These are phyloP conservation scores for Pelodytes ibericus DNA, from an alignment of 2,797 vertebrate genomes.

Conservation along the genomic window DNA sequence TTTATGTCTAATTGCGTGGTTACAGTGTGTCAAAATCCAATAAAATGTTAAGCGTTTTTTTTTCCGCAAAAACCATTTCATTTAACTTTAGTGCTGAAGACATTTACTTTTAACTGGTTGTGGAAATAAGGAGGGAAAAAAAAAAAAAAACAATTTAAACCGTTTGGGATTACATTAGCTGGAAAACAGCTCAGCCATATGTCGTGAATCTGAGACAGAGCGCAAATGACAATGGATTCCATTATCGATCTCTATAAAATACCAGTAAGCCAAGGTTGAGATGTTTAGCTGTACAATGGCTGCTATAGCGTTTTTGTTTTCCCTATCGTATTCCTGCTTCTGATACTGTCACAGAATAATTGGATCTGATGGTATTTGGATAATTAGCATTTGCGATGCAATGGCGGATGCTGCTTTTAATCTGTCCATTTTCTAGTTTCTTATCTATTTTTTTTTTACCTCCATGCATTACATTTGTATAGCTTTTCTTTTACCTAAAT, in stretches of 20 bases:
- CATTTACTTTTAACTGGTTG: neutral
- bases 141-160: neutral
- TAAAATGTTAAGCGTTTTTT: neutral
- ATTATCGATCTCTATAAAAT: slow-evolving; percentile 13
- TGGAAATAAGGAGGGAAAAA: neutral
- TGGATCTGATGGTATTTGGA: slow-evolving; percentile 35
- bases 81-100: neutral
- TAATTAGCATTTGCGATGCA: slow-evolving; percentile 40
- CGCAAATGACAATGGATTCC: neutral
- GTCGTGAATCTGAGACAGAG: neutral
- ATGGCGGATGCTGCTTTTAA: slow-evolving; percentile 18
- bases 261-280: neutral
- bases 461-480: slow-evolving; percentile 5
- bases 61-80: neutral
- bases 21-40: neutral
- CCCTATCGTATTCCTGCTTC: neutral
- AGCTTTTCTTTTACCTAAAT: slow-evolving; percentile 66
- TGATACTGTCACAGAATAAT: slow-evolving; percentile 18
- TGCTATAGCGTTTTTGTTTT: neutral
- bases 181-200: neutral
- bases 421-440: slow-evolving; percentile 13
- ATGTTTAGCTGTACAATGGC: slow-evolving; percentile 9
- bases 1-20: neutral
- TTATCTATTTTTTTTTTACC: slow-evolving; percentile 1
- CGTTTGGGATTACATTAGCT: neutral